phyloP scores from a whole-genome alignment of 2,888 invertebrate species.

The Cosmopolites sordidus region DNA sequence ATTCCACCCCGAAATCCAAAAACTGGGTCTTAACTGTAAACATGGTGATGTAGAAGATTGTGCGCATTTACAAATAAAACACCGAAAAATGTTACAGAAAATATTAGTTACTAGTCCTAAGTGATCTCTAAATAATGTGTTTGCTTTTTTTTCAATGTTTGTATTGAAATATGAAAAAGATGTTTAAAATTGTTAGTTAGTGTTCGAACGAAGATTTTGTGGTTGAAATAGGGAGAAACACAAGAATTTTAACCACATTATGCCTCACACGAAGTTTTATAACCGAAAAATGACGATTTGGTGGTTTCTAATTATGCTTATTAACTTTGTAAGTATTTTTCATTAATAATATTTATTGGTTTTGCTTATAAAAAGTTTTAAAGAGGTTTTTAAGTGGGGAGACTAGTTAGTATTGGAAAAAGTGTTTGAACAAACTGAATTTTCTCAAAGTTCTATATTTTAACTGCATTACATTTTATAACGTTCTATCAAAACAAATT shows the following conservation, averaged over 20 bases:
- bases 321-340: conserved; percentile 41
- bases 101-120: not conserved
- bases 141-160: not conserved
- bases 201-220: not conserved
- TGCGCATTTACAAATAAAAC: not conserved
- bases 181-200: not conserved
- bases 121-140: not conserved
- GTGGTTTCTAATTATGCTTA: conserved; percentile 38
- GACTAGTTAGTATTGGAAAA: no score
- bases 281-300: conserved; percentile 30
- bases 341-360: no score
- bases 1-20: conserved; percentile 5
- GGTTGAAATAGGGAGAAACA: no score
- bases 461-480: no score
- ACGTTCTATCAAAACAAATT: no score
- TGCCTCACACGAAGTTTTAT: conserved; percentile 20
- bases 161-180: not conserved
- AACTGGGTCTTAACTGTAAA: conserved; percentile 7
- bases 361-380: no score
- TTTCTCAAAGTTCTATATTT: no score
- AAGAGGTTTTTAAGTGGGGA: no score
- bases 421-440: no score
- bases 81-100: not conserved
- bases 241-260: not conserved
- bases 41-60: not conserved